Evolutionary conservation across 2,888 invertebrate species (phyloP).

Genomic region (Hipparchia semele): DNA sequence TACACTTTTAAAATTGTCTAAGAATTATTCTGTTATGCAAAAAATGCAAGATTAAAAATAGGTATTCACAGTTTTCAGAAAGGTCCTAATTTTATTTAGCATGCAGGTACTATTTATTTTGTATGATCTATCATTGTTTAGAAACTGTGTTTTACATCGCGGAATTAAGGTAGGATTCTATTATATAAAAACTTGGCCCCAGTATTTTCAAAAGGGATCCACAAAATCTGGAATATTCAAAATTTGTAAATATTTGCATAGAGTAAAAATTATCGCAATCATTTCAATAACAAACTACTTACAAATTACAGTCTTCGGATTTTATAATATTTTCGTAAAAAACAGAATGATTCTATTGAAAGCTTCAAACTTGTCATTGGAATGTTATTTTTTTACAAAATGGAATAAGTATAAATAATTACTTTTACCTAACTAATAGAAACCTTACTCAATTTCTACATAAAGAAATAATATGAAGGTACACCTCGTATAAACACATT

Average conservation of each 20-base stretch:
- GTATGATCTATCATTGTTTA: conserved; percentile 20
- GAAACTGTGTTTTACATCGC: conserved; percentile 29
- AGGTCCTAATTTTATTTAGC: conserved; percentile 36
- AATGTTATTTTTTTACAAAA: conserved; percentile 68
- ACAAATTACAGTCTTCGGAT: conserved; percentile 75
- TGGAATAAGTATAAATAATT: conserved; percentile 57
- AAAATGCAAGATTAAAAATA: conserved; percentile 29
- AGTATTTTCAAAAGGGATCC: conserved; percentile 71
- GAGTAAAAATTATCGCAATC: conserved; percentile 61
- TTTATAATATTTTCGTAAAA: conserved; percentile 62
- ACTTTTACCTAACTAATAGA: conserved; percentile 56
- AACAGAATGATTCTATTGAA: conserved; percentile 52
- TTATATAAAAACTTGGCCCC: conserved; percentile 79
- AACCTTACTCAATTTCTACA: conserved; percentile 58
- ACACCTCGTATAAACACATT: conserved; percentile 76
- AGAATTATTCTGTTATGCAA: conserved; percentile 25
- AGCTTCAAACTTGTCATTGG: conserved; percentile 47
- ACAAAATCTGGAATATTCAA: conserved; percentile 69
- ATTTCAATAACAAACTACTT: conserved; percentile 63
- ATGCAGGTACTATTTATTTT: conserved; percentile 66
- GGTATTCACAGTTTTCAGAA: conserved; percentile 23
- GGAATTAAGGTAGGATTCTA: conserved; percentile 35
- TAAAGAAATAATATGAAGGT: conserved; percentile 63
- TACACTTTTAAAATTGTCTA: conserved; percentile 27
- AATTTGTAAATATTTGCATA: conserved; percentile 61